Evolutionary conservation across 2,888 invertebrate genomes (phyloP), one percentile per base, ranked within the genome.

Genomic region (Brachynemurus nebulosus): DNA sequence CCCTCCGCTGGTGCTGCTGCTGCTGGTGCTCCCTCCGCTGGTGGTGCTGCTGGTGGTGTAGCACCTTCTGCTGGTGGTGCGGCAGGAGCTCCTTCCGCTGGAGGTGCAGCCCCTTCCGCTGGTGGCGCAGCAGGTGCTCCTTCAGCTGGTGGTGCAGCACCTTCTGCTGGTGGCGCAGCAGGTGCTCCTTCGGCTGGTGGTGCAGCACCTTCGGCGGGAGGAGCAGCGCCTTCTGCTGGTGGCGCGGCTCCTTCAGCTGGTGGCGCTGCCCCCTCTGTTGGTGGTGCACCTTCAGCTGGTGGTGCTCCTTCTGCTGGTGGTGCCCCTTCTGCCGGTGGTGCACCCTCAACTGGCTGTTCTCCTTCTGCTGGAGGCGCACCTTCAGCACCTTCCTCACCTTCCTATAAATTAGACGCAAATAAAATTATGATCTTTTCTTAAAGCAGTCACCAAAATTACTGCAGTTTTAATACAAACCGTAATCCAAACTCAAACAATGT

Each of bases 221-320:
- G 43, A 7, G 34, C 18, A 11, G 33, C 40, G 20, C 50, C 51
- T 52, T 52, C 52, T 23, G 52, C 50, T 12, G 58, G 52, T 12
- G 64, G 60, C 0, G 62, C 63, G 53, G 56, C 53, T 14, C 57
- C 64, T 54, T 63, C 63, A 3, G 59, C 58, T 6, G 60, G 55
- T 14, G 58, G 54, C n/a, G 57, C 55, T 18, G 52, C 53, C 16
- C 45, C 47, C 47, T 60, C 60, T 40, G 49, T 4, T 61, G 56
- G 57, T 11, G 60, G 57, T 18, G 58, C n/a, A 44, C 56, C 61
- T 53, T 57, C 60, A 12, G 57, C 54, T 4, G 64, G 56, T 45
- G 57, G 50, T 18, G 57, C 57, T 20, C 51, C 58, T 44, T 54
- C 58, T 14, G 54, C 21, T 5, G 59, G 54, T 40, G 57, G 49